A percentile compares a stretch with the other conserved stretches of the same genome.
Conservation (phyloP, 37 sponge, comb jelly and placozoan genomes). For the Corticium candelabrum region DNA sequence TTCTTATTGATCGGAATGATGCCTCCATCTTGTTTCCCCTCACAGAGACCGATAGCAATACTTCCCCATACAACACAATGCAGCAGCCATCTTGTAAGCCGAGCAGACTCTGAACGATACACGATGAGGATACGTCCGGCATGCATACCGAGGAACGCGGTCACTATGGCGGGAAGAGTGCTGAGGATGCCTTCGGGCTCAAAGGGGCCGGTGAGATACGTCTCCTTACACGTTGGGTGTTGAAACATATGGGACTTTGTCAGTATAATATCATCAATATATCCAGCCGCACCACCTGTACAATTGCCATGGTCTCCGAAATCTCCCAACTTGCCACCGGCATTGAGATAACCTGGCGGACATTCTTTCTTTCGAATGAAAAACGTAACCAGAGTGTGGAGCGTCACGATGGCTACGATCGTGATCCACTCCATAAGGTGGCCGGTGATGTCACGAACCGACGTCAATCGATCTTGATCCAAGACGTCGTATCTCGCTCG, state of each 20-base stretch:
- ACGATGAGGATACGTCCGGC: not conserved
- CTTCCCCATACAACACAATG: conserved; percentile 24
- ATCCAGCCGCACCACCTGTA: conserved; percentile 87
- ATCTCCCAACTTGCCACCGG: conserved; percentile 83
- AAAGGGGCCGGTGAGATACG: conserved; percentile 56
- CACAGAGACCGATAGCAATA: conserved; percentile 50
- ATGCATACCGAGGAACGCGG: conserved; percentile 59
- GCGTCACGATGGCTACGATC: conserved; percentile 22
- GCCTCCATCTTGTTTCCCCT: conserved; percentile 59
- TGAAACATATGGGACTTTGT: conserved; percentile 59
- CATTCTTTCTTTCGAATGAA: conserved; percentile 36
- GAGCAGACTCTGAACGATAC: not conserved
- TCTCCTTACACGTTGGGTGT: conserved; percentile 64
- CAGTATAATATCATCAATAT: conserved; percentile 65
- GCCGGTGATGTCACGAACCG: conserved; percentile 47
- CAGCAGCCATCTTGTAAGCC: not conserved
- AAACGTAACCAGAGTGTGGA: conserved; percentile 63
- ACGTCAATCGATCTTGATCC: too few species aligned
- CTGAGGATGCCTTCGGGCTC: conserved; percentile 92
- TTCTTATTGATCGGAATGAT: conserved; percentile 89
- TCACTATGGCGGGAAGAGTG: conserved; percentile 71
- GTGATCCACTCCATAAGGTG: conserved; percentile 67
- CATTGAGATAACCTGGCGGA: conserved; percentile 75
- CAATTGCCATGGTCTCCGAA: conserved; percentile 71
- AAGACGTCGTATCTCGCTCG: not conserved